Conservation (phyloP, 1,140 invertebrate species). For the Ganaspis sp. region DNA sequence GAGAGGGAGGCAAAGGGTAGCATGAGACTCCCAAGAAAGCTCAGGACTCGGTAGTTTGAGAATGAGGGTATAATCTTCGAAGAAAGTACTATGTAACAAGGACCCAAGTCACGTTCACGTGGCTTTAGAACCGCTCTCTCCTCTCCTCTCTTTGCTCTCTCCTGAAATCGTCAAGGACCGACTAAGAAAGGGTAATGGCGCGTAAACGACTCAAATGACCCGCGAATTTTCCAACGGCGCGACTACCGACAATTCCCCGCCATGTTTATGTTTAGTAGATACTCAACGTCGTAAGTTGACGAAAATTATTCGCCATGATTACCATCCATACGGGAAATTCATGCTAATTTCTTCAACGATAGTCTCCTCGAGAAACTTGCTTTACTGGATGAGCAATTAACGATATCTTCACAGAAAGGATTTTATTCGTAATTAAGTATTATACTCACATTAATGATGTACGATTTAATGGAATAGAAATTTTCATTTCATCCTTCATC, state of each 20-base stretch:
- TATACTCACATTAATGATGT: neutral
- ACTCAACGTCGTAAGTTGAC: slow-evolving; percentile 57
- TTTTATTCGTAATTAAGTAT: neutral
- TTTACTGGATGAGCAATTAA: neutral
- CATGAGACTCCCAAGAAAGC: slow-evolving; percentile 38
- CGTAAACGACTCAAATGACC: slow-evolving; percentile 76
- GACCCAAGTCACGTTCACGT: slow-evolving; percentile 58
- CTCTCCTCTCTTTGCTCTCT: slow-evolving; percentile 26
- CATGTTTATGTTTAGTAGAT: slow-evolving; percentile 73
- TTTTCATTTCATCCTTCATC: too few relatives aligned
- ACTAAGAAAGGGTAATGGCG: slow-evolving; percentile 74
- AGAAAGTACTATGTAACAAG: slow-evolving; percentile 57
- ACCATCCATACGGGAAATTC: slow-evolving; percentile 60
- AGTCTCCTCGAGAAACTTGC: neutral
- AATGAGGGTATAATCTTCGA: slow-evolving; percentile 53
- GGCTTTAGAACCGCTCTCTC: slow-evolving; percentile 25
- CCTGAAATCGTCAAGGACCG: slow-evolving; percentile 38
- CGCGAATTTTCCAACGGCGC: slow-evolving; percentile 69
- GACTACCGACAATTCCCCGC: slow-evolving; percentile 47
- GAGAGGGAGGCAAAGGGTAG: slow-evolving; percentile 45
- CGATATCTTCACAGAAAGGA: neutral
- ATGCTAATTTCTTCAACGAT: slow-evolving; percentile 61
- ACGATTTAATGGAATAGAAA: too few relatives aligned
- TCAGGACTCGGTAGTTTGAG: slow-evolving; percentile 39
- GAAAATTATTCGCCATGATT: slow-evolving; percentile 64